These are phyloP conservation scores for Boloria euphrosyne DNA, from an alignment of 2,888 invertebrate genomes.

Conservation along the genomic window DNA sequence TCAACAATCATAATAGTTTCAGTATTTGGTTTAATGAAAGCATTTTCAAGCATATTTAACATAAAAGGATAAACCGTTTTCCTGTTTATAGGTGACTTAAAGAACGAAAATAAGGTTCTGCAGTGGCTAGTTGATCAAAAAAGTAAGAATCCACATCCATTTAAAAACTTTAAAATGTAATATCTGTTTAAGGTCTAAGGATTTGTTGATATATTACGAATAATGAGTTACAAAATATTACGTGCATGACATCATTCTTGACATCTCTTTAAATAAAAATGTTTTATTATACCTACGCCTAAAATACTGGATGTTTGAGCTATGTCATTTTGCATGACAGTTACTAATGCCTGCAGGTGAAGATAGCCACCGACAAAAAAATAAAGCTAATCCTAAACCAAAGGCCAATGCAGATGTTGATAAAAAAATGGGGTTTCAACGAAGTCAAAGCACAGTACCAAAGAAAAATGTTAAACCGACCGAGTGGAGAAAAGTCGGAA, in stretches of 20 bases:
- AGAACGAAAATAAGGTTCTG: slow-evolving; percentile 96
- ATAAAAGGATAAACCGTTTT: slow-evolving; percentile 49
- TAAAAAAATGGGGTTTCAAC: slow-evolving; percentile 63
- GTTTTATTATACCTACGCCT: slow-evolving; percentile 65
- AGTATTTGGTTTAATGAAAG: too few relatives aligned
- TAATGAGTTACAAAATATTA: slow-evolving; percentile 62
- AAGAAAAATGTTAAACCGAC: slow-evolving; percentile 46
- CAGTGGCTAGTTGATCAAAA: slow-evolving; percentile 97
- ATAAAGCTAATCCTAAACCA: slow-evolving; percentile 74
- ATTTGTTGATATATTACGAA: slow-evolving; percentile 51
- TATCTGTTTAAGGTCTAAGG: slow-evolving; percentile 51
- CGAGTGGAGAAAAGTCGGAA: slow-evolving; percentile 58
- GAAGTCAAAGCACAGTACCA: slow-evolving; percentile 50
- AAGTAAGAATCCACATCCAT: slow-evolving; percentile 92
- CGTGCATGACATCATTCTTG: slow-evolving; percentile 81
- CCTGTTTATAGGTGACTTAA: slow-evolving; percentile 93
- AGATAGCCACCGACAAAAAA: slow-evolving; percentile 76
- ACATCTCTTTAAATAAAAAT: slow-evolving; percentile 55
- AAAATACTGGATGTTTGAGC: slow-evolving; percentile 81
- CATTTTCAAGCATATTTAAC: too few relatives aligned
- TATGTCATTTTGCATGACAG: slow-evolving; percentile 83
- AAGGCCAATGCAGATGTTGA: slow-evolving; percentile 80
- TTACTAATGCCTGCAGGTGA: slow-evolving; percentile 84
- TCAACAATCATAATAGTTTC: too few relatives aligned
- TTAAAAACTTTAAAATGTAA: slow-evolving; percentile 60